Evolutionary conservation across 2,113 vertebrate genomes (phyloP), one percentile per base, ranked within the genome.

Genomic region (Campylomormyrus tamandua): DNA sequence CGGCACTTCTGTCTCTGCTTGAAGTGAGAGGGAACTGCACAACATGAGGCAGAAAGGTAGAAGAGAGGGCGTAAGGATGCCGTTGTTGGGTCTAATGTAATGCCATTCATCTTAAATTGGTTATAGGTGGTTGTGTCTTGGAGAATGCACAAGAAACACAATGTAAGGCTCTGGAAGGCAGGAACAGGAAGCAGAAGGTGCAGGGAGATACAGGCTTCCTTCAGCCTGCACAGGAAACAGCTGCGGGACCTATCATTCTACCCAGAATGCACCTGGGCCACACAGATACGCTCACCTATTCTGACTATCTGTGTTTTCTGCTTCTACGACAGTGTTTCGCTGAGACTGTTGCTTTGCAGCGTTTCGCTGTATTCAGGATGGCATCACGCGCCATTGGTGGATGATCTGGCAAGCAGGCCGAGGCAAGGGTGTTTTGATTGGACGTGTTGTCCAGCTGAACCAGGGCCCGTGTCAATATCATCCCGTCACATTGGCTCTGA

Each of bases 191-290:
- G 91, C 91, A 92, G 90, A 93, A 93, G 92, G 92, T 89, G n/a
- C 88, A 87, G 92, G 92, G 91, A 93, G 93, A 95, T 92, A 93
- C 90, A 93, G 91, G 90, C 91, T 92, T 92, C 93, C 95, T 94
- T 95, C 90, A 89, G 85, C 91, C 74, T 70, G 89, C 93, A 95
- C 93, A 93, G 96, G 94, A 96, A 96, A 93, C 95, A 96, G 95
- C 95, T 96, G 95, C 92, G 94, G 93, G 92, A 94, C 91, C 90
- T 94, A 94, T 95, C 93, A 92, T 94, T 91, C 93, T 94, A 94
- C 93, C 93, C 92, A 90, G 92, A 94, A 92, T 92, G 94, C 92
- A 92, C 91, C 84, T 87, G 93, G 91, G 87, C 91, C 52, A 89
- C 90, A 92, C 94, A 96, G 94, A 95, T 92, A 91, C 77, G 84